Base-by-base conservation (phyloP, 1,140 invertebrate species). In the Cecropterus lyciades region DNA sequence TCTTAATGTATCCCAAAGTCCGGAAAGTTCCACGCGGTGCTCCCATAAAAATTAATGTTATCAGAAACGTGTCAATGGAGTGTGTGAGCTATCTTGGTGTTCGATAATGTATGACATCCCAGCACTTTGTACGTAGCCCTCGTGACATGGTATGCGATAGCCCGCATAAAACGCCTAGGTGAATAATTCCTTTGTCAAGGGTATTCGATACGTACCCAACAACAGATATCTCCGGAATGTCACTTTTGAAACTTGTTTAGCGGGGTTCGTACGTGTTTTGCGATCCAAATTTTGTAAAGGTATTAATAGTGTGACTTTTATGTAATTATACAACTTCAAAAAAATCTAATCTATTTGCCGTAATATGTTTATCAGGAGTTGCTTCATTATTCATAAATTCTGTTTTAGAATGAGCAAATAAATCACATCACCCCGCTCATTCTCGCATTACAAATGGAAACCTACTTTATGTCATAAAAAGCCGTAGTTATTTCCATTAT, bases 61-160 rank as follows among this genome's bases (percentile, higher is more conserved):
- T 53, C 27, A 53, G 46, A 14, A 51, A 49, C 42, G 49, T 63
- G 63, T 69, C 70, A 69, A 37, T 42, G 56, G 37, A 53, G 14
- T 40, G 55, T 49, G 56, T 67, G 60, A 60, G 67, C 57, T 72
- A 72, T 72, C 70, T 53, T 33, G 62, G 20, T 63, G 59, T 10
- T 57, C 30, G 70, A 68, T 72, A 72, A 72, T 72, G 62, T 62
- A 57, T 20, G 46, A 40, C 63, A 43, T 53, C 33, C 63, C 42
- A 65, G 49, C 27, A 69, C 66, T 72, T 65, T 70, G n/a, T n/a
- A n/a, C n/a, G 57, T 62, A 65, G 33, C 55, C 51, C 43, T 62
- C 56, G 13, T 69, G 66, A 11, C 53, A 57, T 42, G 14, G n/a
- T n/a, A n/a, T 62, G 46, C 43, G 53, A 67, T 42, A 62, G 16